Percentiles rank a stretch among this genome's conserved stretches.
Evolutionary conservation across 2,888 invertebrate genomes (phyloP).

Genomic region (Leptinotarsa peninsularis): DNA sequence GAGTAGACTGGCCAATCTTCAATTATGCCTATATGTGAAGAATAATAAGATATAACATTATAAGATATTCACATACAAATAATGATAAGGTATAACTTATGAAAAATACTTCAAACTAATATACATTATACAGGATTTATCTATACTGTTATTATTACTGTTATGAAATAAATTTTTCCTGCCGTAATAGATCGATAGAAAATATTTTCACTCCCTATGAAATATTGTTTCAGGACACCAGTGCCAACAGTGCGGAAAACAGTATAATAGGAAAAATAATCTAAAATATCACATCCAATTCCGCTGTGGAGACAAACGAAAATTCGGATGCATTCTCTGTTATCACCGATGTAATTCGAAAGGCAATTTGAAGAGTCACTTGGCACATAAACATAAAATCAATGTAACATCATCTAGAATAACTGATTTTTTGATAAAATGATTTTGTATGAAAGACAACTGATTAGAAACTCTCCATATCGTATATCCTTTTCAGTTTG

Average conservation of each 20-base stretch:
- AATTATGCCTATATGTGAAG: too few species aligned
- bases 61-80: too few species aligned
- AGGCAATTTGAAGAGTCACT: slow-evolving; percentile 51
- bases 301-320: slow-evolving; percentile 41
- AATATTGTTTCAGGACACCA: slow-evolving; percentile 25
- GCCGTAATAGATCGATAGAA: not conserved
- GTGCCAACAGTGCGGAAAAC: slow-evolving; percentile 32
- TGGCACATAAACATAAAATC: slow-evolving; percentile 47
- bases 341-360: slow-evolving; percentile 49
- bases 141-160: too few species aligned
- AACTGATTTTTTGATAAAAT: slow-evolving; percentile 22
- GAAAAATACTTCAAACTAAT: too few species aligned
- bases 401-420: slow-evolving; percentile 17
- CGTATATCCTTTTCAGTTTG: not conserved
- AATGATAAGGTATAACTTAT: too few species aligned
- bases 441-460: not conserved
- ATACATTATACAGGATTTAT: too few species aligned
- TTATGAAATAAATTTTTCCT: not conserved
- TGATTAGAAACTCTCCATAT: not conserved
- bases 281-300: slow-evolving; percentile 32
- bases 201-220: not conserved
- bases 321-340: slow-evolving; percentile 47
- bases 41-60: too few species aligned
- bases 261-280: slow-evolving; percentile 28
- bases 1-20: too few species aligned